phyloP scores from a whole-genome alignment of 2,888 invertebrate genomes.

The Lissonota sp. region DNA sequence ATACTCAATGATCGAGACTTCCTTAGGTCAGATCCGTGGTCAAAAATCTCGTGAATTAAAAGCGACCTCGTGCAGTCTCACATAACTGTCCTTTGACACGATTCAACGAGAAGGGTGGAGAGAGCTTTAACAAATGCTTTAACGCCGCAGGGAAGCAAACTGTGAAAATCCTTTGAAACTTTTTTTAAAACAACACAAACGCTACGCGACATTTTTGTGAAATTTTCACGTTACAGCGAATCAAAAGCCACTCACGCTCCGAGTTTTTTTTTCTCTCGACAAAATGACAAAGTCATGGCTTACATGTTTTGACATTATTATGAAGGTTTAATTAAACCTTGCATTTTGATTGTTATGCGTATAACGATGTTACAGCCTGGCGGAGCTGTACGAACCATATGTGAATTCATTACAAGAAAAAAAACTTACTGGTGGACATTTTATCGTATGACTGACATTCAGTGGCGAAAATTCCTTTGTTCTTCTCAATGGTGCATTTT shows the following conservation, averaged over 20 bases:
- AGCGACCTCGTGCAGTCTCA: too few species aligned
- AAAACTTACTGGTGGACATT: slow-evolving; percentile 12
- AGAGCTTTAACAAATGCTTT: too few species aligned
- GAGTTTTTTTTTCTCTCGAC: not conserved
- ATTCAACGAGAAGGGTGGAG: too few species aligned
- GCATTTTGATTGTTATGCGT: slow-evolving; percentile 13
- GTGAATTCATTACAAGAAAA: slow-evolving; percentile 26
- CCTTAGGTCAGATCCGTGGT: not conserved
- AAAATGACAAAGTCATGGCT: slow-evolving; percentile 23
- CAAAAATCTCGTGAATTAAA: not conserved
- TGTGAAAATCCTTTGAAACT: too few species aligned
- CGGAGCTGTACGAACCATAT: slow-evolving; percentile 10
- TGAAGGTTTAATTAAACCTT: slow-evolving; percentile 42
- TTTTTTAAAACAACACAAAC: too few species aligned
- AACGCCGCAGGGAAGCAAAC: too few species aligned
- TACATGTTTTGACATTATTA: slow-evolving; percentile 13
- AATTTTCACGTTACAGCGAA: slow-evolving; percentile 1
- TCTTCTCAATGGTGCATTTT: not conserved
- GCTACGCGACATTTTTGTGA: not conserved
- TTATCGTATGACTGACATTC: slow-evolving; percentile 20
- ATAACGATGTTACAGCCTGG: not conserved
- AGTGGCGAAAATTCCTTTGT: not conserved
- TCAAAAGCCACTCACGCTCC: not conserved
- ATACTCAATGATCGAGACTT: slow-evolving; percentile 16
- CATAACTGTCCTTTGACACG: too few species aligned